Evolutionary conservation across 2,113 vertebrate genomes (phyloP).

Genomic region (Vombatus ursinus): DNA sequence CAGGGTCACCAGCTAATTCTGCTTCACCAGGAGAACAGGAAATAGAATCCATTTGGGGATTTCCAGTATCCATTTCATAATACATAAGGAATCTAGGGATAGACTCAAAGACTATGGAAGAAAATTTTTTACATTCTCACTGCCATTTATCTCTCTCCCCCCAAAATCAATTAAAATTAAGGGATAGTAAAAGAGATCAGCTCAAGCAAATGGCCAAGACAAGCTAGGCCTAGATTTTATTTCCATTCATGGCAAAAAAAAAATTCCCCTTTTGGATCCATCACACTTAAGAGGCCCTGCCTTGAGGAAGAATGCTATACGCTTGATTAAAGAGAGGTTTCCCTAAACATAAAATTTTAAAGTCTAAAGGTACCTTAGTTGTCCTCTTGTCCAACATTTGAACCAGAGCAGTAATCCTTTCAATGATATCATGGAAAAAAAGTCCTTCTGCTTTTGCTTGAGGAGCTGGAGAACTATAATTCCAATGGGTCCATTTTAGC

Average conservation of each 20-base stretch:
- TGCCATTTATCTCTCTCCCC: not conserved
- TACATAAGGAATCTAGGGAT: not conserved
- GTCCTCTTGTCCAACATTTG: not conserved
- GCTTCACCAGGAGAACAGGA: not conserved
- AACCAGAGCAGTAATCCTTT: not conserved
- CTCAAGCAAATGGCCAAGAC: not conserved
- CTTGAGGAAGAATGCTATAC: not conserved
- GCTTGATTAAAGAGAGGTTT: not conserved
- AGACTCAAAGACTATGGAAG: not conserved
- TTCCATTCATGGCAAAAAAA: not conserved
- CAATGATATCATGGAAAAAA: not conserved
- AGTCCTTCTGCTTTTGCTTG: not conserved
- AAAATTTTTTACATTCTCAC: not conserved
- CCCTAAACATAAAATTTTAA: not conserved
- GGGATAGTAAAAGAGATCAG: not conserved
- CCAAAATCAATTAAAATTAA: not conserved
- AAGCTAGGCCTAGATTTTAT: not conserved
- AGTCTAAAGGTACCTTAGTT: not conserved
- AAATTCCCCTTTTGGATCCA: not conserved
- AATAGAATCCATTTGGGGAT: not conserved
- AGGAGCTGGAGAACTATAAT: not conserved
- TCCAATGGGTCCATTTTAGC: not conserved
- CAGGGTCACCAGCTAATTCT: not conserved
- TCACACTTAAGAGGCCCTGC: not conserved
- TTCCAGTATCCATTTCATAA: not conserved